Percentiles rank a stretch among this genome's conserved stretches.
Evolutionary conservation across 2,113 vertebrate genomes (phyloP).

Genomic region (Collichthys lucidus): DNA sequence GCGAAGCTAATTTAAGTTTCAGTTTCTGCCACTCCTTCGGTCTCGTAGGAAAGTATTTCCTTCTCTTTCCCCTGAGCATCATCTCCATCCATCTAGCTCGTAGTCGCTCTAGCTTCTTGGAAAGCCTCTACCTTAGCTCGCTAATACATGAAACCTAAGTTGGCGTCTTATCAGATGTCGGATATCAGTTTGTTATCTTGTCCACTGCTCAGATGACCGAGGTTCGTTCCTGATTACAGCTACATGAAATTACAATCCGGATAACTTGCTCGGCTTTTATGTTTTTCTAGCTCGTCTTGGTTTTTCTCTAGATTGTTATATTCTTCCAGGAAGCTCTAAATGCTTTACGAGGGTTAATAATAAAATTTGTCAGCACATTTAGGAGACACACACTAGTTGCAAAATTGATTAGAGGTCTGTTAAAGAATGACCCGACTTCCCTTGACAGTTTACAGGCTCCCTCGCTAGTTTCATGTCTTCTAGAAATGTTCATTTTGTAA

Average conservation of each 20-base stretch:
- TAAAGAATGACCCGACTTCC: too few relatives aligned
- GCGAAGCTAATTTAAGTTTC: slow-evolving; percentile 6
- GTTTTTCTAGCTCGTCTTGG: too few relatives aligned
- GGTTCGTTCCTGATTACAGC: not conserved
- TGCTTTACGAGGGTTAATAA: not conserved
- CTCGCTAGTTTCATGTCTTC: too few relatives aligned
- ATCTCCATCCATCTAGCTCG: not conserved
- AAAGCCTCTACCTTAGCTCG: not conserved
- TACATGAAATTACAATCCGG: too few relatives aligned
- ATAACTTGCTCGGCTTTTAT: too few relatives aligned
- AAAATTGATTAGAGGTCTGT: too few relatives aligned
- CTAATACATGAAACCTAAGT: not conserved
- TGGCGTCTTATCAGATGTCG: not conserved
- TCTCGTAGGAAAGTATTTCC: slow-evolving; percentile 37
- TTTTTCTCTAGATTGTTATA: not conserved
- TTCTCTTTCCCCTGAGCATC: not conserved
- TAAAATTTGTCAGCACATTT: not conserved
- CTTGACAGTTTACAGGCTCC: too few relatives aligned
- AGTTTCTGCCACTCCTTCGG: slow-evolving; percentile 7
- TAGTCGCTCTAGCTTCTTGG: not conserved
- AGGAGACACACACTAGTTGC: too few relatives aligned
- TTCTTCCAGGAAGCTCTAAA: not conserved
- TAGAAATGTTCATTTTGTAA: too few relatives aligned
- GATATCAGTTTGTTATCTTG: not conserved
- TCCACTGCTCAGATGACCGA: not conserved